A percentile compares a stretch with the other conserved stretches of the same genome.
Evolutionary conservation across 2,888 invertebrate species (phyloP).

Genomic region (Micropterix aruncella): DNA sequence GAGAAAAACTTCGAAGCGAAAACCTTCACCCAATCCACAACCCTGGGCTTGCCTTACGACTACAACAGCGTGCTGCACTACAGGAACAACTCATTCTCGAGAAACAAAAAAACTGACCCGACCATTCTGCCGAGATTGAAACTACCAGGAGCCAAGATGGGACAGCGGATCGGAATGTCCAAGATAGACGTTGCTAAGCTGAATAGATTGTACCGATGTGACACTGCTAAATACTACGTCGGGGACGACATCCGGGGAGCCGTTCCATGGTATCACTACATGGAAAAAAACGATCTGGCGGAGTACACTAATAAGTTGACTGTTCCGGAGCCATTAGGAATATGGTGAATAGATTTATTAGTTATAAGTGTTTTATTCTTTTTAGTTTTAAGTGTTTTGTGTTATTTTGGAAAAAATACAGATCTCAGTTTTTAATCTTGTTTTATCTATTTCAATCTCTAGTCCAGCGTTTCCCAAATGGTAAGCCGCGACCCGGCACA

Average conservation of each 20-base stretch:
- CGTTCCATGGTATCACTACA: conserved; percentile 10
- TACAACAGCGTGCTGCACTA: conserved; percentile 23
- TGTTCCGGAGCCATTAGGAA: conserved; percentile 11
- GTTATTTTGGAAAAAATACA: too few species aligned
- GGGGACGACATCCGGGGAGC: conserved; percentile 12
- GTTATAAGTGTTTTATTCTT: too few species aligned
- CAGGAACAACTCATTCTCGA: conserved; percentile 30
- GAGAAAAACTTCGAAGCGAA: conserved; percentile 15
- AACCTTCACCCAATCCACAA: conserved; percentile 13
- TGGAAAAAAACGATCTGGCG: conserved; percentile 9
- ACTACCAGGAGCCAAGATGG: conserved; percentile 17
- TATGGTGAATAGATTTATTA: conserved; percentile 11
- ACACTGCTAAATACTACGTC: conserved; percentile 9
- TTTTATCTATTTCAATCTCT: too few species aligned
- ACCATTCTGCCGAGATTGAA: conserved; percentile 25
- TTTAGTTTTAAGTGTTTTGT: too few species aligned
- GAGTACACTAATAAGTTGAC: conserved; percentile 12
- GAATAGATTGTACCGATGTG: conserved; percentile 18
- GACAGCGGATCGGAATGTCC: conserved; percentile 20
- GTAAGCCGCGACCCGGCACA: too few species aligned
- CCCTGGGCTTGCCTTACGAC: conserved; percentile 16
- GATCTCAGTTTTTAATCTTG: too few species aligned
- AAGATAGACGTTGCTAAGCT: conserved; percentile 18
- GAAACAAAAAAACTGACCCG: conserved; percentile 19
- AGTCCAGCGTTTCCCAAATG: too few species aligned